phyloP scores from a whole-genome alignment of 2,113 vertebrate species.

The Hemichromis elongatus region DNA sequence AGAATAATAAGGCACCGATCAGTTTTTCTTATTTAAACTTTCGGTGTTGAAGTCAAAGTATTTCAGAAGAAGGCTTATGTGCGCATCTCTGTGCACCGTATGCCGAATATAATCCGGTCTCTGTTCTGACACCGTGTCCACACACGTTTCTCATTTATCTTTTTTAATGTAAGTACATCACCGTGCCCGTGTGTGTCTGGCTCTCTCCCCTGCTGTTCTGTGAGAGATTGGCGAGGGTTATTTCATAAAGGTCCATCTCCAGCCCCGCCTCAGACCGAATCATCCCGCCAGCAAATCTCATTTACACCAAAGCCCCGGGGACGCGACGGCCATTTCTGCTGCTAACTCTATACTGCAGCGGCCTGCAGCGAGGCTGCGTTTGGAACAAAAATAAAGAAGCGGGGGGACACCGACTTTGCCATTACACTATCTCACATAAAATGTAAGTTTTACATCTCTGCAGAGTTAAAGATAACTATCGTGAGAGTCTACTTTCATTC shows the following conservation, averaged over 20 bases:
- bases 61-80: not conserved
- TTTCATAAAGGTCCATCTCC: constrained; percentile 60
- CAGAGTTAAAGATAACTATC: not conserved
- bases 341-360: constrained; percentile 23
- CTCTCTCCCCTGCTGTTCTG: constrained; percentile 33
- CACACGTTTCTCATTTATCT: not conserved
- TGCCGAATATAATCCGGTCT: not conserved
- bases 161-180: not conserved
- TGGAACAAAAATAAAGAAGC: not conserved
- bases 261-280: constrained; percentile 55
- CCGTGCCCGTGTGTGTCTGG: not conserved
- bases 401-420: not conserved
- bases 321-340: constrained; percentile 39
- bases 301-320: constrained; percentile 52
- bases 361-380: not conserved
- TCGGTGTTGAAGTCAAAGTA: not conserved
- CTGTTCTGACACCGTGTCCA: not conserved
- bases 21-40: not conserved
- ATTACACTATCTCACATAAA: not conserved
- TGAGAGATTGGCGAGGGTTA: constrained; percentile 55
- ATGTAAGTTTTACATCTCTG: not conserved
- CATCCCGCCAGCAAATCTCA: constrained; percentile 63
- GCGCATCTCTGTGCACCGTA: not conserved
- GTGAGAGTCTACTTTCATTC: not conserved
- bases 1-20: not conserved